Evolutionary conservation across 2,113 vertebrate species (phyloP), one percentile per base, ranked within the genome.

Genomic region (Okapia johnstoni): DNA sequence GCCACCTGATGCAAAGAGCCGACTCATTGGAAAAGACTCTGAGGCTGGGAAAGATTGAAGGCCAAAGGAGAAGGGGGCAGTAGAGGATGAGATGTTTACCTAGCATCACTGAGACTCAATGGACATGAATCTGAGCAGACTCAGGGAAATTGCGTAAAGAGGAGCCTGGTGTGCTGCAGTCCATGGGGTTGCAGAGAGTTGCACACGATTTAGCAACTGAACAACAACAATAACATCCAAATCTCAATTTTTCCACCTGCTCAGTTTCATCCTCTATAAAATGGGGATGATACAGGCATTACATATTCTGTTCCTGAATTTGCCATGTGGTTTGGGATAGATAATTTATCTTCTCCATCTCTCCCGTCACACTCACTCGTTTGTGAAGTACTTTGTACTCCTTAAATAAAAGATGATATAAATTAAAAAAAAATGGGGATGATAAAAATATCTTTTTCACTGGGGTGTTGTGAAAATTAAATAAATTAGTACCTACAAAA

Each of bases 341-440:
- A 85, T 92, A 88, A 94, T 97, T 97, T 98, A 50, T 50, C 58
- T 80, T 93, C 40, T 85, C 52, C 58, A 36, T 85, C 96, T 94
- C 91, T 48, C 80, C 85, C 91, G 89, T 85, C 93, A 85, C 54
- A 43, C 4, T 33, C 33, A 40, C 23, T 96, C 66, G 40, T 89
- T 96, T 93, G 88, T n/a, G 85, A 19, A 95, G 95, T 94, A 85
- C 97, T 98, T 90, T 93, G 79, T 76, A 54, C 77, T 97, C 54
- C 7, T 98, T 96, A 96, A 98, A 98, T 98, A 97, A 98, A 96
- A 96, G 36, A 96, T 96, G 95, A 28, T 83, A 12, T 26, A 76
- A 25, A 73, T 12, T 33, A 17, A 66, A 66, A 73, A 76, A 76
- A 73, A 73, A 73, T 73, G 23, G 36, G 57, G 52, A 7, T 7